Evolutionary conservation across 2,888 invertebrate genomes (phyloP).

Genomic region (Onthophagus sagittarius): DNA sequence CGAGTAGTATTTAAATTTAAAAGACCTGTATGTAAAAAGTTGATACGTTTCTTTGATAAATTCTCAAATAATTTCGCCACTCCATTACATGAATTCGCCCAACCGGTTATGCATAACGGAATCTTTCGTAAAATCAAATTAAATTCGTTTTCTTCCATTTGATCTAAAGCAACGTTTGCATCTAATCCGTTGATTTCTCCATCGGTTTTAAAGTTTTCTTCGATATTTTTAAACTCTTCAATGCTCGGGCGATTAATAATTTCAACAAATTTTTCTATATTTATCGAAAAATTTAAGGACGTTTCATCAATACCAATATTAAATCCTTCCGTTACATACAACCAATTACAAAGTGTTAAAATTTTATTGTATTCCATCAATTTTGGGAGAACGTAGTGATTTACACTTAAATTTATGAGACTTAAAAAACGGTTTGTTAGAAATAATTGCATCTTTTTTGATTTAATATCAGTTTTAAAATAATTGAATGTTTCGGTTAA

Average conservation of each 20-base stretch:
- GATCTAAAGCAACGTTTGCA: neutral
- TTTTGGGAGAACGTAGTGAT: neutral
- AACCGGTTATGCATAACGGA: constrained; percentile 20
- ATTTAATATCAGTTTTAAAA: no score
- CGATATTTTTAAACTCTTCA: neutral
- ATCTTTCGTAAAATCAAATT: neutral
- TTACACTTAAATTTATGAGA: neutral
- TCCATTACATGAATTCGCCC: constrained; percentile 20
- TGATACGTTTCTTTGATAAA: constrained; percentile 11
- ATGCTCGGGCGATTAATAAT: no score
- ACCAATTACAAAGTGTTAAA: neutral
- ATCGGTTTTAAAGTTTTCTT: neutral
- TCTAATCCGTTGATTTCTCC: neutral
- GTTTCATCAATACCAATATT: neutral
- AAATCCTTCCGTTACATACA: no score
- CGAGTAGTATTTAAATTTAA: constrained; percentile 17
- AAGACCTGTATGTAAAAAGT: constrained; percentile 2
- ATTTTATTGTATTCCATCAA: neutral
- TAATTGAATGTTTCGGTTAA: no score
- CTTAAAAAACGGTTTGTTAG: neutral
- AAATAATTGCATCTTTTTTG: neutral
- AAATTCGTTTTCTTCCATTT: neutral
- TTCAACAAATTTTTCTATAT: neutral
- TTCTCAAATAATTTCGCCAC: constrained; percentile 12
- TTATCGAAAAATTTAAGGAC: neutral